Evolutionary conservation across 2,888 invertebrate species (phyloP), one percentile per base, ranked within the genome.

Genomic region (Agonopterix alstromeriana): DNA sequence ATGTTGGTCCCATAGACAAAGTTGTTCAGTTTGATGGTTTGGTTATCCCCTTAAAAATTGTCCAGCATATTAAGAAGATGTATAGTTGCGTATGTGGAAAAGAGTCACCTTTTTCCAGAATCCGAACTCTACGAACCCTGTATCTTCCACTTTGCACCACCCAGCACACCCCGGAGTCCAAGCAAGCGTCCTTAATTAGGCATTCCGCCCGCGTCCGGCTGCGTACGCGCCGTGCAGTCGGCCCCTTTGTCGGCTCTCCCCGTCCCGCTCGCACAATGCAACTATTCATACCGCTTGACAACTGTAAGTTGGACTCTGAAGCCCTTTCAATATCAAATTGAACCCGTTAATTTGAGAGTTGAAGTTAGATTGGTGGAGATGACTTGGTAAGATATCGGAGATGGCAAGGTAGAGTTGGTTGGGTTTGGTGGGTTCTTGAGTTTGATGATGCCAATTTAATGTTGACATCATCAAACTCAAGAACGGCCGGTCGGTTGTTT

Each of bases 151-250:
- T 27, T 64, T 60, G 55, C 38, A 58, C 67, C 67, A 60, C 48
- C 51, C 57, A 42, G 59, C 58, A 50, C 60, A 64, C 61, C 60
- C 65, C 60, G 56, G 61, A 72, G 78, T 82, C 82, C 82, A 80
- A 80, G 84, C 87, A 86, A 87, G 82, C 85, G 85, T 83, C 77
- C 82, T 85, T 86, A 87, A 87, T 87, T 87, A 87, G 83, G 83
- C 82, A 87, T 87, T 87, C 87, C 79, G 70, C 64, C 67, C 73
- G 79, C 85, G 84, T 83, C 83, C 80, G 85, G 81, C 73, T 72
- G 77, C 85, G 82, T 81, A 76, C 80, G 81, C 81, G 78, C 82
- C 74, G 69, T 66, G 69, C 73, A 62, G 77, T 78, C 85, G 86
- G 85, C 77, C 69, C 70, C 82, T 84, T 87, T 87, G 87, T 82